Base-by-base conservation (phyloP, 2,797 vertebrate genomes). In the Labeo calbasu region DNA sequence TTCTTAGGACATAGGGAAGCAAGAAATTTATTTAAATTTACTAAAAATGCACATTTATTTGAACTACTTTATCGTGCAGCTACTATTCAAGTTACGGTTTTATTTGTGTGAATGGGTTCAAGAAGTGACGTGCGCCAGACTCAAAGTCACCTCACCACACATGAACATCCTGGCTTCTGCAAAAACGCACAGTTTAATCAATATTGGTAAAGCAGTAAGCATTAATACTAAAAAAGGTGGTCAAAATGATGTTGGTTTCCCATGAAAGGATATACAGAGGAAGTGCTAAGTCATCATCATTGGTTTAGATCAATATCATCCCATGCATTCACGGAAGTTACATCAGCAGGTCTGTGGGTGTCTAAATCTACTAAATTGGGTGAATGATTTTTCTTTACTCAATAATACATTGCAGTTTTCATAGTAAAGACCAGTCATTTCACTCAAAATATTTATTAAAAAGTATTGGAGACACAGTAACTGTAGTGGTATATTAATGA, bases 251-350 rank as follows among this genome's bases (percentile, higher is more conserved):
- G 5, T 51, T 28, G 13, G 28, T 48, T 66, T 82, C 19, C 3
- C 73, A 50, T 73, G 8, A 4, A 46, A 17, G 40, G 48, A 71
- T 77, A 55, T 25, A 23, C 53, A 85, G 55, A 77, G 77, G 25
- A 82, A 73, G 57, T 82, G n/a, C 4, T 23, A 32, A 57, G 28
- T 66, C 68, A 15, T 82, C 8, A 57, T 40, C 28, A 10, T 81
- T 72, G 50, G 68, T 43, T 57, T 86, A 68, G 85, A 86, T 86
- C 14, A 23, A 2, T 51, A 86, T 86, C 81, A 0, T 66, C 9
- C 46, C 40, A 17, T 51, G 43, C n/a, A 4, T 81, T 59, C 43
- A 61, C 28, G 77, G 73, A 77, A 71, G 17, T 82, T 50, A 53
- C 72, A 70, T 66, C 71, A 76, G 61, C 8, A 77, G 25, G 36